A percentile compares a stretch with the other conserved stretches of the same genome.
These are phyloP conservation scores for Latheticus oryzae DNA, from an alignment of 2,888 invertebrate species.

Conservation along the genomic window DNA sequence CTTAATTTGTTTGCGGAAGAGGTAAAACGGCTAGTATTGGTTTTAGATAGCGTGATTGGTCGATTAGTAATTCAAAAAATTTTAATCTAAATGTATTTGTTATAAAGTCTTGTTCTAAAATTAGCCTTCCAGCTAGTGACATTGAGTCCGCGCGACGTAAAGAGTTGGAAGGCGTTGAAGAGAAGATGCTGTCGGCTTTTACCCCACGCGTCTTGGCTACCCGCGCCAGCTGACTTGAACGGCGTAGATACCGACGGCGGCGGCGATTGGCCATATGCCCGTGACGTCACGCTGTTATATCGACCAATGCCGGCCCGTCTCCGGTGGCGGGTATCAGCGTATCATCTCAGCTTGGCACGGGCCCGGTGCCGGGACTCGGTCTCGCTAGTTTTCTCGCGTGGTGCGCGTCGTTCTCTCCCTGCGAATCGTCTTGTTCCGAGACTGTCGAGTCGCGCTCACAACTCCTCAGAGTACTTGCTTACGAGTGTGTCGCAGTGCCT, in stretches of 20 bases:
- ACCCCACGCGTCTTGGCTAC: slow-evolving; percentile 62
- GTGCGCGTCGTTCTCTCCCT: slow-evolving; percentile 59
- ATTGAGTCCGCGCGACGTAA: slow-evolving; percentile 19
- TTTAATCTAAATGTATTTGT: slow-evolving; percentile 4
- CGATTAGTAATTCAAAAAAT: no score
- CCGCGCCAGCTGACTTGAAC: slow-evolving; percentile 62
- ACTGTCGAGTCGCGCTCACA: slow-evolving; percentile 37
- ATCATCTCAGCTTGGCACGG: slow-evolving; percentile 64
- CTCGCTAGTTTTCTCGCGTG: slow-evolving; percentile 60
- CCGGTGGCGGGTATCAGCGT: slow-evolving; percentile 63
- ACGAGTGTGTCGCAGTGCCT: slow-evolving; percentile 36
- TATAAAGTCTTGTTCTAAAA: slow-evolving; percentile 13
- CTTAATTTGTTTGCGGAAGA: slow-evolving; percentile 25
- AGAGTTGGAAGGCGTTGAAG: slow-evolving; percentile 28
- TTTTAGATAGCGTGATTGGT: slow-evolving; percentile 23
- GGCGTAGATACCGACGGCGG: slow-evolving; percentile 62
- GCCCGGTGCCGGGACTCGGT: slow-evolving; percentile 57
- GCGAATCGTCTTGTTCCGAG: slow-evolving; percentile 40
- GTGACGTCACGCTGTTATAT: slow-evolving; percentile 62
- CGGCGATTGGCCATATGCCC: slow-evolving; percentile 58
- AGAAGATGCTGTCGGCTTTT: slow-evolving; percentile 33
- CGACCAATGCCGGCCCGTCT: slow-evolving; percentile 65
- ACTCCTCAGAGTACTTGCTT: slow-evolving; percentile 29
- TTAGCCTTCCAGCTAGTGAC: slow-evolving; percentile 26
- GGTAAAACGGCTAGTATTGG: slow-evolving; percentile 8